Percentiles rank a stretch among this genome's conserved stretches.
These are phyloP conservation scores for Pheosia tremula DNA, from an alignment of 2,888 invertebrate genomes.

Conservation along the genomic window DNA sequence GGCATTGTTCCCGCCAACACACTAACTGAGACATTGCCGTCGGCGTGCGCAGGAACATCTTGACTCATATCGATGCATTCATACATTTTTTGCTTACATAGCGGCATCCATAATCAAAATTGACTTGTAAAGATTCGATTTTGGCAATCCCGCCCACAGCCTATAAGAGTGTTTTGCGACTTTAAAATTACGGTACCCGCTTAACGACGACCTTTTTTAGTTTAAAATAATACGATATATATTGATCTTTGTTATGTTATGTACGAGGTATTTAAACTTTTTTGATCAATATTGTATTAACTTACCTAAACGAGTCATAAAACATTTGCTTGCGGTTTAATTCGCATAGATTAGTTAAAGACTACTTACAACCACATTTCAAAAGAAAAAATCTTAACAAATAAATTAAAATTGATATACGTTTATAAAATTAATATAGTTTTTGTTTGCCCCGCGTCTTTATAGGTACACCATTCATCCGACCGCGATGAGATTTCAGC, in stretches of 20 bases:
- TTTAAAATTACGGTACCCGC: slow-evolving; percentile 24
- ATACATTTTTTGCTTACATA: slow-evolving; percentile 43
- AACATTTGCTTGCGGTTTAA: not conserved
- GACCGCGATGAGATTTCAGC: too few species aligned
- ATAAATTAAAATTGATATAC: not conserved
- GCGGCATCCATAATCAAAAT: slow-evolving; percentile 43
- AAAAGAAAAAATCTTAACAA: not conserved
- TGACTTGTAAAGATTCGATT: slow-evolving; percentile 41
- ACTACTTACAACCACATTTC: not conserved
- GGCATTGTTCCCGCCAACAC: slow-evolving; percentile 81
- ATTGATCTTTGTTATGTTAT: not conserved
- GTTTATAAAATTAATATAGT: too few species aligned
- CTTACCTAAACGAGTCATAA: too few species aligned
- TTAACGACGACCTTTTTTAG: slow-evolving; percentile 5
- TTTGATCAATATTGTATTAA: not conserved
- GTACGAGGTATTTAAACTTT: not conserved
- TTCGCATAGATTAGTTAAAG: not conserved
- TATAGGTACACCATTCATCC: too few species aligned
- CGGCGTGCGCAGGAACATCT: slow-evolving; percentile 45
- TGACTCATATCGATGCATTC: slow-evolving; percentile 45
- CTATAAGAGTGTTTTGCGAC: slow-evolving; percentile 24
- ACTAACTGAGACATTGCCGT: slow-evolving; percentile 52
- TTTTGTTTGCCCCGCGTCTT: too few species aligned
- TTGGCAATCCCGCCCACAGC: slow-evolving; percentile 52
- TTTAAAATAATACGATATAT: not conserved